Conservation (phyloP, 2,888 invertebrate genomes). For the Cheilosia pagana region DNA sequence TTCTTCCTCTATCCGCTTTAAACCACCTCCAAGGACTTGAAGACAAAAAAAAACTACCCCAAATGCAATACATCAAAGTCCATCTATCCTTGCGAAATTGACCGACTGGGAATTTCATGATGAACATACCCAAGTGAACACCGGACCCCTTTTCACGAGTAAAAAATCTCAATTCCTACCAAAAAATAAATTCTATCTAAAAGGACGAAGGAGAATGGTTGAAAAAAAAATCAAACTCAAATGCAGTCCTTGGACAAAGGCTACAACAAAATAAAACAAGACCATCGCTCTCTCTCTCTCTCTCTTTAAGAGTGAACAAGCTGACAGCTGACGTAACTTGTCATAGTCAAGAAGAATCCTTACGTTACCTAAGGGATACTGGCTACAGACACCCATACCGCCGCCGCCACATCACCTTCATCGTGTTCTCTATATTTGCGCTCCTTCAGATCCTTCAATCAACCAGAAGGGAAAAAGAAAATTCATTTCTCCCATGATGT, state of each 20-base stretch:
- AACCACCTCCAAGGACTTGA: slow-evolving; percentile 3
- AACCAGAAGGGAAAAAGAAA: slow-evolving; percentile 74
- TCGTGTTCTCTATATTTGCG: slow-evolving; percentile 65
- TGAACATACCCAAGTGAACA: slow-evolving; percentile 73
- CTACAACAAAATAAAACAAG: slow-evolving; percentile 61
- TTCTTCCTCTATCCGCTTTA: slow-evolving; percentile 8
- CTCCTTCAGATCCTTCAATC: slow-evolving; percentile 75
- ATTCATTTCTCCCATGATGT: slow-evolving; percentile 69
- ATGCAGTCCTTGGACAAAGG: slow-evolving; percentile 74
- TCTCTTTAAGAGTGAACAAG: slow-evolving; percentile 68
- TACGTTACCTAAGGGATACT: slow-evolving; percentile 71
- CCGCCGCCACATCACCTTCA: slow-evolving; percentile 62
- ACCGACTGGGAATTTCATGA: slow-evolving; percentile 75
- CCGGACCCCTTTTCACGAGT: slow-evolving; percentile 58
- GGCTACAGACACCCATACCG: slow-evolving; percentile 25
- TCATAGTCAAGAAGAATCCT: slow-evolving; percentile 75
- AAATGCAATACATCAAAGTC: slow-evolving; percentile 75
- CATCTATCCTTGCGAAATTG: slow-evolving; percentile 74
- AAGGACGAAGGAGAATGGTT: slow-evolving; percentile 6
- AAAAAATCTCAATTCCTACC: slow-evolving; percentile 44
- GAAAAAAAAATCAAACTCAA: slow-evolving; percentile 54
- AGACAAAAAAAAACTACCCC: slow-evolving; percentile 14
- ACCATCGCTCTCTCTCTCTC: background rate
- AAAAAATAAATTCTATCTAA: slow-evolving; percentile 6
- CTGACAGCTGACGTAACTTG: slow-evolving; percentile 75